Base-by-base conservation (phyloP, 2,888 invertebrate genomes). In the Sthenelais limicola region DNA sequence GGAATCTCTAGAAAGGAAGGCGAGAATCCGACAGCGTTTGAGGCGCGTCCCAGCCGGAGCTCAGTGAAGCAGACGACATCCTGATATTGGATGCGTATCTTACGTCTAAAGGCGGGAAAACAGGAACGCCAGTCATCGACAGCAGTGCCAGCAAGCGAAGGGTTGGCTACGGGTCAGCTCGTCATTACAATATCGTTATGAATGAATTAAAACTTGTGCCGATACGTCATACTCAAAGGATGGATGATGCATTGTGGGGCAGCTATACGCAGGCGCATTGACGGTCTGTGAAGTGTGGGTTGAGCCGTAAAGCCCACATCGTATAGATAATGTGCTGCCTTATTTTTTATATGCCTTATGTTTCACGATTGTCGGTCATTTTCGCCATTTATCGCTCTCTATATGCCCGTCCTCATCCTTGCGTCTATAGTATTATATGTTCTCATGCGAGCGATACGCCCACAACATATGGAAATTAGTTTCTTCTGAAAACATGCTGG, bases 51-150 rank as follows among this genome's bases (percentile, higher is more conserved):
- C 38, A n/a, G 62, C 62, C 15, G 21, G 38, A 38, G 62, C 38
- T 35, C 62, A 62, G 24, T 43, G 24, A 62, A 62, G 38, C 62
- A 28, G 24, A 43, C 35, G 62, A 62, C 62, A 35, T 43, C 24
- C 62, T 26, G 62, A 62, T 62, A 62, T 62, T 62, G 62, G 62
- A 62, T 62, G 62, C 28, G 62, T 62, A 62, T n/a, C n/a, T n/a
- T n/a, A n/a, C n/a, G n/a, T n/a, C n/a, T n/a, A n/a, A n/a, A n/a
- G 62, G n/a, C 62, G 62, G 38, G 38, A 26, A 43, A n/a, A n/a
- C n/a, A n/a, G n/a, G n/a, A n/a, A n/a, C n/a, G n/a, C n/a, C n/a
- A n/a, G n/a, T n/a, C n/a, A n/a, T 26, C 51, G 21, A 5, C 21
- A 51, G 51, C 9, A 51, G 51, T 26, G 18, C n/a, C 21, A 24